Conservation (phyloP, 2,888 invertebrate species). For the Acanthosoma haemorrhoidale region DNA sequence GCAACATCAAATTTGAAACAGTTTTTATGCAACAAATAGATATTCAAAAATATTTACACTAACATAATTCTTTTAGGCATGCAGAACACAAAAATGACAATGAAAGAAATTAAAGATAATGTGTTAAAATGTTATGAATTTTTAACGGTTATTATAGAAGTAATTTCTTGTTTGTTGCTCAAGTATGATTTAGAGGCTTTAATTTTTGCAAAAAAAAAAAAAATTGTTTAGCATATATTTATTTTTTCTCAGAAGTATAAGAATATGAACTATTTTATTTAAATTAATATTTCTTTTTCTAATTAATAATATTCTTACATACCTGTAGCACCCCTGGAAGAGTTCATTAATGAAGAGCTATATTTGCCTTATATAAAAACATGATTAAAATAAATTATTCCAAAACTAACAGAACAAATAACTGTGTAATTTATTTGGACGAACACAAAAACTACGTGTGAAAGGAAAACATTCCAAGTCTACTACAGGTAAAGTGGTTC, state of each 20-base stretch:
- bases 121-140: not conserved
- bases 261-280: not conserved
- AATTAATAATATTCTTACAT: constrained; percentile 30
- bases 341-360: constrained; percentile 25
- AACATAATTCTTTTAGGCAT: constrained; percentile 23
- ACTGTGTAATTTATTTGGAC: constrained; percentile 28
- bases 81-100: constrained; percentile 17
- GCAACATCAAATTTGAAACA: constrained; percentile 28
- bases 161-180: not conserved
- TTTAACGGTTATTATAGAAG: not conserved
- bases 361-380: constrained; percentile 27
- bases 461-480: constrained; percentile 35
- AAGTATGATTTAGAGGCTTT: not conserved
- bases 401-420: constrained; percentile 18
- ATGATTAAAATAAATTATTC: constrained; percentile 22
- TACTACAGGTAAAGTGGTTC: constrained; percentile 35
- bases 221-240: too few relatives aligned
- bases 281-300: not conserved
- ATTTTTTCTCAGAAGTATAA: too few relatives aligned
- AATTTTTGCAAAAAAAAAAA: too few relatives aligned
- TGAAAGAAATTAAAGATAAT: not conserved
- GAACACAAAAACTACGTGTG: constrained; percentile 34
- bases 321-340: constrained; percentile 38
- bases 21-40: constrained; percentile 24
- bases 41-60: constrained; percentile 27